Conservation (phyloP, 1,140 invertebrate species). For the Psix sp. region DNA sequence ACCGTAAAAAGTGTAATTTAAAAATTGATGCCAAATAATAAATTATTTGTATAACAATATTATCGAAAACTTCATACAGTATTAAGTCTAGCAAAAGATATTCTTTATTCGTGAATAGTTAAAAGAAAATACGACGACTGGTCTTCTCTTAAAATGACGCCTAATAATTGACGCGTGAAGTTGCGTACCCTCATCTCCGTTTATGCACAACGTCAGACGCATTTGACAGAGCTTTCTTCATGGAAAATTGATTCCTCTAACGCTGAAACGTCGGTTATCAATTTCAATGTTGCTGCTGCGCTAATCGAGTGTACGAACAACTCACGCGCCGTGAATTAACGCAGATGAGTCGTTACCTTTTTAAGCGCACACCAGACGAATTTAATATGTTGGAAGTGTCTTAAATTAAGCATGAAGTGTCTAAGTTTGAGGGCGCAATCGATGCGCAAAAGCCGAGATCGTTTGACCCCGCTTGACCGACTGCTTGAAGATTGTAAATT, state of each 20-base stretch:
- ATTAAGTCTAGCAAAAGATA: constrained; percentile 3
- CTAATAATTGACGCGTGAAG: constrained; percentile 46
- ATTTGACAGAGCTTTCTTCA: constrained; percentile 29
- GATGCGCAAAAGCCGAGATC: constrained; percentile 7
- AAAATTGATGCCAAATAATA: no score
- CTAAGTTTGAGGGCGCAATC: constrained; percentile 24
- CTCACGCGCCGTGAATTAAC: constrained; percentile 33
- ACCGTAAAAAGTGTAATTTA: no score
- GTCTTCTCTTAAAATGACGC: constrained; percentile 42
- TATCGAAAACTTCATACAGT: no score
- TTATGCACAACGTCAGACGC: constrained; percentile 42
- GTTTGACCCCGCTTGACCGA: constrained; percentile 4
- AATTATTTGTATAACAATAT: no score
- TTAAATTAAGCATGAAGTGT: constrained; percentile 53
- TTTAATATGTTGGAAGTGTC: constrained; percentile 50
- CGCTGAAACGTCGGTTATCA: constrained; percentile 23
- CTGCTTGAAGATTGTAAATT: background rate
- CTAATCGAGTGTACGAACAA: constrained; percentile 36
- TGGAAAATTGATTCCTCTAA: constrained; percentile 45
- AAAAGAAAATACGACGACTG: constrained; percentile 5
- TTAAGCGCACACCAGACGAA: constrained; percentile 41
- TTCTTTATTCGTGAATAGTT: no score
- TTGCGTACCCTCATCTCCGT: constrained; percentile 31
- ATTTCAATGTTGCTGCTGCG: constrained; percentile 14
- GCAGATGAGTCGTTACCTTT: constrained; percentile 25